Evolutionary conservation across 2,888 invertebrate genomes (phyloP).

Genomic region (Sarcophaga rosellei): DNA sequence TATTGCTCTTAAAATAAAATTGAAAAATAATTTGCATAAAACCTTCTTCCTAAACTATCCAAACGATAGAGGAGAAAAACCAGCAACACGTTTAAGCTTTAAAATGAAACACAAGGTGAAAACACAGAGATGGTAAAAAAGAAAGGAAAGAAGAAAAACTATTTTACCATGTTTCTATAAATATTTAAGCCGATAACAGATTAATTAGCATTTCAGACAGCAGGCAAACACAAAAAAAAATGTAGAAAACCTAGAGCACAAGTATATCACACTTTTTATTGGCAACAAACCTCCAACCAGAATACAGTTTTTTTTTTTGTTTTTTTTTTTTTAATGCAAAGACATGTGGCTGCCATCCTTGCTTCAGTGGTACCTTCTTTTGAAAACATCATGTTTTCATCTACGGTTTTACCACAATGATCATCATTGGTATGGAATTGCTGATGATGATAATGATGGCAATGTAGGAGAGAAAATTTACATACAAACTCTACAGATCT

Average conservation of each 20-base stretch:
- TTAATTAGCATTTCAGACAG: conserved; percentile 40
- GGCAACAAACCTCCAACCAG: not conserved
- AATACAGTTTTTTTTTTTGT: too few species aligned
- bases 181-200: conserved; percentile 48
- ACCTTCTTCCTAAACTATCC: not conserved
- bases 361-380: not conserved
- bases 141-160: not conserved
- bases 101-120: not conserved
- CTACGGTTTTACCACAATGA: not conserved
- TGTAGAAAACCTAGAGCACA: not conserved
- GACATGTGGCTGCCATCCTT: not conserved
- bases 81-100: not conserved
- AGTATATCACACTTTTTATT: conserved; percentile 18
- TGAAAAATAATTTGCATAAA: not conserved
- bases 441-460: conserved; percentile 25
- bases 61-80: not conserved
- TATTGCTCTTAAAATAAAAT: not conserved
- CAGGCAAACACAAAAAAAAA: not conserved
- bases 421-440: not conserved
- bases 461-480: conserved; percentile 14
- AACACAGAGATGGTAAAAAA: not conserved
- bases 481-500: conserved; percentile 10
- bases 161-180: conserved; percentile 10
- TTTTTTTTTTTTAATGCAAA: not conserved
- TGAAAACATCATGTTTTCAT: not conserved